Evolutionary conservation across 2,113 vertebrate genomes (phyloP).

Genomic region (Gopherus flavomarginatus): DNA sequence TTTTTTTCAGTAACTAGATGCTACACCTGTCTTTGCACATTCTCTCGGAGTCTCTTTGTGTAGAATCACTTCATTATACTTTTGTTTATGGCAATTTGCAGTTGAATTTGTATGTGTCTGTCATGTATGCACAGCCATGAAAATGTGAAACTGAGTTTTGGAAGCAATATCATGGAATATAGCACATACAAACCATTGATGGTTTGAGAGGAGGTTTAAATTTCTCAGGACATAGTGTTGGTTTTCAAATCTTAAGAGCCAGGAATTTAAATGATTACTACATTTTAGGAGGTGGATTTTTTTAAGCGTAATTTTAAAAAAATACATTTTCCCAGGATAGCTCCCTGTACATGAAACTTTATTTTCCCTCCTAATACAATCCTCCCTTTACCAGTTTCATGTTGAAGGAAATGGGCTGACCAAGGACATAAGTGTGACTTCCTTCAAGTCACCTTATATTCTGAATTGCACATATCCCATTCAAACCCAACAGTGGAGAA

Average conservation of each 20-base stretch:
- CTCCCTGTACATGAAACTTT: neutral
- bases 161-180: neutral
- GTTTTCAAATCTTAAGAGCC: neutral
- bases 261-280: neutral
- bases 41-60: neutral
- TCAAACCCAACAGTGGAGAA: neutral
- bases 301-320: neutral
- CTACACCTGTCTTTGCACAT: neutral
- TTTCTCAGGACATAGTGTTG: too few relatives aligned
- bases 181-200: neutral
- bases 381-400: neutral
- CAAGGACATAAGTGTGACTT: neutral
- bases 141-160: neutral
- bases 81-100: neutral
- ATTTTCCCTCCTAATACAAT: neutral
- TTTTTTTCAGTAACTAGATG: neutral
- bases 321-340: neutral
- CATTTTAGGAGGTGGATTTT: neutral
- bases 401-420: neutral
- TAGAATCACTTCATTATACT: neutral
- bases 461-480: neutral
- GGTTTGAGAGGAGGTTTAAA: neutral
- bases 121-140: neutral
- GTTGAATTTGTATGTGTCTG: neutral
- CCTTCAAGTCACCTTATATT: too few relatives aligned